phyloP scores from a whole-genome alignment of 2,113 vertebrate genomes.

The Salvelinus sp. region DNA sequence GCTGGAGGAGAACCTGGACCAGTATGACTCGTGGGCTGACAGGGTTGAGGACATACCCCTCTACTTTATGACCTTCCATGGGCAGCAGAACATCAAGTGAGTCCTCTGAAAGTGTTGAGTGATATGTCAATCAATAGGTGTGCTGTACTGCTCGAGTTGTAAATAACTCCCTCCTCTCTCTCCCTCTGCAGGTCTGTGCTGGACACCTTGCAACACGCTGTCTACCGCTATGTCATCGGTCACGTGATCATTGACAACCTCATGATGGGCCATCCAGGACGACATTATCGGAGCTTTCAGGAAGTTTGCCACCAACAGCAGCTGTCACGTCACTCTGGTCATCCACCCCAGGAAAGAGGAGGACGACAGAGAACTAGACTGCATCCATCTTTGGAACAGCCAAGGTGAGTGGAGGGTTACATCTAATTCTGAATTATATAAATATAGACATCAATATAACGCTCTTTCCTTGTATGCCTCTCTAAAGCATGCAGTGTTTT shows the following conservation, averaged over 20 bases:
- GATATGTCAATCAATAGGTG: not conserved
- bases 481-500: too few relatives aligned
- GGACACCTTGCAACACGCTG: constrained; percentile 94
- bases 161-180: not conserved
- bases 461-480: too few relatives aligned
- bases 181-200: constrained; percentile 77
- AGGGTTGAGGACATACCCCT: constrained; percentile 91
- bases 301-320: constrained; percentile 90
- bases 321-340: constrained; percentile 91
- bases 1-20: constrained; percentile 90
- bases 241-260: constrained; percentile 95
- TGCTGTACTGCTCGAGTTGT: not conserved
- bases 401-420: constrained; percentile 79
- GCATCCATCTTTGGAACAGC: constrained; percentile 95
- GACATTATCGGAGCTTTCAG: constrained; percentile 87
- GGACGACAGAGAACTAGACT: constrained; percentile 91
- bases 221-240: constrained; percentile 93
- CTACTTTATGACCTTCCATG: constrained; percentile 99
- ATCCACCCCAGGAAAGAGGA: constrained; percentile 98
- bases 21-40: constrained; percentile 92
- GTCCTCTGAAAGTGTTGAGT: not conserved
- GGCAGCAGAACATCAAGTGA: constrained; percentile 95
- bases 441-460: not conserved
- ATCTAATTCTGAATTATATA: not conserved
- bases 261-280: constrained; percentile 99